Evolutionary conservation across 1,140 invertebrate genomes (phyloP).

Genomic region (Bathynomus jamesi): DNA sequence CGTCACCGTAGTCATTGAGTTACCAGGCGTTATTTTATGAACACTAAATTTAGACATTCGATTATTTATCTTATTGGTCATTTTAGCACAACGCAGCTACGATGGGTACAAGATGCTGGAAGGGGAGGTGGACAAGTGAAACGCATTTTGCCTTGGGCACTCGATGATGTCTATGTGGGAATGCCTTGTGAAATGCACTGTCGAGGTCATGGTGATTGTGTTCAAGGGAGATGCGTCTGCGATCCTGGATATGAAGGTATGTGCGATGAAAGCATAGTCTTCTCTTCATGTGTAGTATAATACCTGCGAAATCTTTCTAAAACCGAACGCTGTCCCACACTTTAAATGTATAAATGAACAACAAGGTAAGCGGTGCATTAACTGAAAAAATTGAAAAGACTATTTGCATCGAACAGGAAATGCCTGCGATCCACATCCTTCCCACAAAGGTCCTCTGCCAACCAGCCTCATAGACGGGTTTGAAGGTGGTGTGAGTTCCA

Average conservation of each 20-base stretch:
- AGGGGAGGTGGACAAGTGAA: conserved; percentile 27
- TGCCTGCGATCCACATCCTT: conserved; percentile 32
- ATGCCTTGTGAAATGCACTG: conserved; percentile 45
- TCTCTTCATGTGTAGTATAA: background rate
- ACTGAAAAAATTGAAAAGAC: too few species aligned
- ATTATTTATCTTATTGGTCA: too few species aligned
- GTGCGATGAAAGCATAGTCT: background rate
- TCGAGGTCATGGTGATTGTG: conserved; percentile 45
- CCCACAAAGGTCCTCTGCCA: conserved; percentile 32
- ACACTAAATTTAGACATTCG: too few species aligned
- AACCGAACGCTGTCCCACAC: too few species aligned
- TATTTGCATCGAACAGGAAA: conserved; percentile 13
- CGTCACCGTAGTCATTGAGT: too few species aligned
- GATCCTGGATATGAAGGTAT: conserved; percentile 43
- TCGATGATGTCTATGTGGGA: conserved; percentile 47
- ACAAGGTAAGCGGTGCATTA: too few species aligned
- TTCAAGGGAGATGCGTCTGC: conserved; percentile 43
- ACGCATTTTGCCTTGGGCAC: conserved; percentile 41
- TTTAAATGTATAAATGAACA: too few species aligned
- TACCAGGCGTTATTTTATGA: too few species aligned
- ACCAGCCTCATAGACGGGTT: conserved; percentile 45
- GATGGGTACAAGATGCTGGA: conserved; percentile 43
- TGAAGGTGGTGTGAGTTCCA: conserved; percentile 43
- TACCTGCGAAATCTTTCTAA: background rate
- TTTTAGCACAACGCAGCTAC: conserved; percentile 45